Evolutionary conservation across 64 coral and sea anemone species (phyloP), one percentile per base, ranked within the genome.

Genomic region (Porites australiensis): DNA sequence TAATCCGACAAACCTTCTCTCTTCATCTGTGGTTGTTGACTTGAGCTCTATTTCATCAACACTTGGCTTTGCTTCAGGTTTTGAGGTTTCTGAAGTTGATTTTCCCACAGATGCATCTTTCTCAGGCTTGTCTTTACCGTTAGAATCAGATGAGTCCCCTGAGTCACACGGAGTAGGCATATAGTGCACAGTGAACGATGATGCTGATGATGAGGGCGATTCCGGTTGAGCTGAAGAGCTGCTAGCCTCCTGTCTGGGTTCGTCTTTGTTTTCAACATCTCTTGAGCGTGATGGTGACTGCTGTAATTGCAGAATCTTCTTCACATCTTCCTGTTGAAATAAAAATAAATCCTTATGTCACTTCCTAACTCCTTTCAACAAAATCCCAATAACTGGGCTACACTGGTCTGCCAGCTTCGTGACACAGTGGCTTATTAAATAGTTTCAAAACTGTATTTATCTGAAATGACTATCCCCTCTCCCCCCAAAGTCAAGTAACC

Each of bases 281-380:
- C 51, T 61, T 0, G 44, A 4, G 18, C 50, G 48, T 0, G 81
- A 84, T 69, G 62, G n/a, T 3, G 81, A 84, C 47, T 84, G 65
- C 50, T 61, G 81, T 7, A 84, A 84, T 18, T 84, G 81, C 8
- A 84, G 62, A 68, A 84, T 66, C 19, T 84, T 84, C 63, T 84
- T 13, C 15, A 84, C 65, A 44, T 84, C 44, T 18, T 84, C 81
- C 81, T 84, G 37, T 84, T 47, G 43, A 47, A 46, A 16, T 22
- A 9, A 64, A 82, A 19, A 3, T 44, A 61, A 22, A 80, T 3
- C 47, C 19, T 70, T 70, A 18, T 7, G 23, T 6, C 70, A 72
- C 5, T 72, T 72, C 44, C 8, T 8, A 37, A 37, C 27, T 37
- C 27, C 27, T 72, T 4, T 44, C 5, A 72, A 9, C 20, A 10